Evolutionary conservation across 2,113 vertebrate species (phyloP), one percentile per base, ranked within the genome.

Genomic region (Phaethornis superciliosus): DNA sequence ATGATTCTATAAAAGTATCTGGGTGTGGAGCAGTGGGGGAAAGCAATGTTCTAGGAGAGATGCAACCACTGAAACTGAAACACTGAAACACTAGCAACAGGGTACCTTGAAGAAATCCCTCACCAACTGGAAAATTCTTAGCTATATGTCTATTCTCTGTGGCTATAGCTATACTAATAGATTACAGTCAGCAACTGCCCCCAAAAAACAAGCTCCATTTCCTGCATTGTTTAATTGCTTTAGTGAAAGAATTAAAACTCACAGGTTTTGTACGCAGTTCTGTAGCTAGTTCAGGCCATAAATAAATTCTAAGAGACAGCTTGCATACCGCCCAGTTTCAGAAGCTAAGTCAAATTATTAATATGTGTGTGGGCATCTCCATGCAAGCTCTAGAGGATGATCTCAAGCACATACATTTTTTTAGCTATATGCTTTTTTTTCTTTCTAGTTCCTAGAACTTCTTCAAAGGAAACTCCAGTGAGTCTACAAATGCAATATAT

Each of bases 61-160:
- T 19, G 10, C 13, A 46, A 51, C 23, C 0, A 0, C 33, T 71
- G 15, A 32, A 75, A 19, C 8, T n/a, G n/a, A n/a, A n/a, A n/a
- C 0, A 0, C 33, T 71, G 15, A 32, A 75, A 19, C 8, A 21
- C 15, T n/a, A 60, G 5, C 1, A 8, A 21, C 4, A 74, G 5
- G 7, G 9, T 30, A 7, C 9, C 15, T 24, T 52, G 40, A 76
- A 65, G 33, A 72, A 32, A 19, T 46, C 21, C 18, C 6, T 82
- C 24, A 58, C 7, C 18, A 35, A 1, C 30, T 58, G 30, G 62
- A 60, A 76, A 26, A 22, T 52, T 56, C 33, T 65, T 11, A 56
- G 16, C 11, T 7, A 7, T 19, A 47, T 27, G 13, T 27, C 35
- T 69, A 15, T 47, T 21, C 13, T 22, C 12, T 17, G 1, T 0